These are phyloP conservation scores for Catharus ustulatus DNA, from an alignment of 2,797 vertebrate genomes.

Conservation along the genomic window DNA sequence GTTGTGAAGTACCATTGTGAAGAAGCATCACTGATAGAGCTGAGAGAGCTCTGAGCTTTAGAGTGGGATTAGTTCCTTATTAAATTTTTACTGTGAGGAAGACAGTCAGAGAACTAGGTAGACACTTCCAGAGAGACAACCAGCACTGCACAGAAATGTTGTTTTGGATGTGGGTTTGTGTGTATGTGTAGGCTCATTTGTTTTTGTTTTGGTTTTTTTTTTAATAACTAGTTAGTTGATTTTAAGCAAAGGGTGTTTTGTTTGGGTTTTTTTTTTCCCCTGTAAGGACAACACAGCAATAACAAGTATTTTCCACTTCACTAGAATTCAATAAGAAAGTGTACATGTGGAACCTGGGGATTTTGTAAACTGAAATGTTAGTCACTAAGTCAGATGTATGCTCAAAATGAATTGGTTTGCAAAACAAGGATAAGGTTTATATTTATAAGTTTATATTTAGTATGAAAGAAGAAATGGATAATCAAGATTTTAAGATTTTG, in stretches of 20 bases:
- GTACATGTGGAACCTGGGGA: not conserved
- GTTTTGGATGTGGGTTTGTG: not conserved
- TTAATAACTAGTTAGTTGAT: not conserved
- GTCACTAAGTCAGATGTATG: not conserved
- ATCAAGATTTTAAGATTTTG: not conserved
- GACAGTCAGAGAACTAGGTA: not conserved
- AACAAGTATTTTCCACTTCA: not conserved
- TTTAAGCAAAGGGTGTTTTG: fast-evolving
- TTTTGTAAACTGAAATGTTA: not conserved
- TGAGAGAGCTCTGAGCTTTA: not conserved
- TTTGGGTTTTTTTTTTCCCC: fast-evolving
- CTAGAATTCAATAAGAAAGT: not conserved
- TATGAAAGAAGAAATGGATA: not conserved
- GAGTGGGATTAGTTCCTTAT: not conserved
- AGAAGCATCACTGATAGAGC: not conserved
- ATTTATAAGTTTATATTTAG: not conserved
- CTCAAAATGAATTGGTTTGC: not conserved
- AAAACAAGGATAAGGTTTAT: not conserved
- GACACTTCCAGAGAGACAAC: not conserved
- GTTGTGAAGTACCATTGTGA: not conserved
- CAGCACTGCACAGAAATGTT: not conserved
- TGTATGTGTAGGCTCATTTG: fast-evolving
- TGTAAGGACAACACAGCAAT: not conserved
- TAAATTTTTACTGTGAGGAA: not conserved
- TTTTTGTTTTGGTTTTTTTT: not conserved